Percentiles rank a stretch among this genome's conserved stretches.
phyloP scores from a whole-genome alignment of 2,113 vertebrate species.

The Tauraco erythrolophus region DNA sequence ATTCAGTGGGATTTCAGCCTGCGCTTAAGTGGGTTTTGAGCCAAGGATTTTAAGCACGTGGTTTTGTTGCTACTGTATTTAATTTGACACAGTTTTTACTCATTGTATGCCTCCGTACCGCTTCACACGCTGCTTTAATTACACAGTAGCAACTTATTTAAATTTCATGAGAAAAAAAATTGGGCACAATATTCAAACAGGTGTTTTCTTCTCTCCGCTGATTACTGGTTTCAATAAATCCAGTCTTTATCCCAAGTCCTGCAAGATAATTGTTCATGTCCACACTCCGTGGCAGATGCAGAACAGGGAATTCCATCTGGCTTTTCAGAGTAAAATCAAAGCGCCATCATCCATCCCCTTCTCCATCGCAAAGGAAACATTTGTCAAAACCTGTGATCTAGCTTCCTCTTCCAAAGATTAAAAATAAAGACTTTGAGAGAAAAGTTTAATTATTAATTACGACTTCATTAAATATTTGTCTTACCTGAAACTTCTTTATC shows the following conservation, averaged over 20 bases:
- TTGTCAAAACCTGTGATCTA: background rate
- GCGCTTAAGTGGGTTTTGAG: background rate
- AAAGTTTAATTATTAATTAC: slow-evolving; percentile 16
- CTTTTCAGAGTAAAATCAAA: background rate
- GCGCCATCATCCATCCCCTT: background rate
- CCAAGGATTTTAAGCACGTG: slow-evolving; percentile 4
- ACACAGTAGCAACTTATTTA: slow-evolving; percentile 58
- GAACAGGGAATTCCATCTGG: background rate
- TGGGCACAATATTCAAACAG: slow-evolving; percentile 14
- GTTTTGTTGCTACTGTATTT: slow-evolving; percentile 33
- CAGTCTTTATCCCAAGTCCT: slow-evolving; percentile 26
- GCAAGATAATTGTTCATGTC: background rate
- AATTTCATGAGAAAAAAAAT: slow-evolving; percentile 55
- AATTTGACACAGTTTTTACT: slow-evolving; percentile 58
- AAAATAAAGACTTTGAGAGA: slow-evolving; percentile 8
- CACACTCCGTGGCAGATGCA: background rate
- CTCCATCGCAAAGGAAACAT: background rate
- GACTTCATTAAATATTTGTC: slow-evolving; percentile 6
- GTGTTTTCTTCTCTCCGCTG: slow-evolving; percentile 48
- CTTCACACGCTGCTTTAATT: slow-evolving; percentile 41
- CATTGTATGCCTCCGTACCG: background rate
- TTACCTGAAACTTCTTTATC: background rate
- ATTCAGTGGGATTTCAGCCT: background rate
- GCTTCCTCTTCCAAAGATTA: background rate
- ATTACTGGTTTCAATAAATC: slow-evolving; percentile 52